Percentiles rank a stretch among this genome's conserved stretches.
These are phyloP conservation scores for Micronycteris hirsuta DNA, from an alignment of 2,113 vertebrate genomes.

Conservation along the genomic window DNA sequence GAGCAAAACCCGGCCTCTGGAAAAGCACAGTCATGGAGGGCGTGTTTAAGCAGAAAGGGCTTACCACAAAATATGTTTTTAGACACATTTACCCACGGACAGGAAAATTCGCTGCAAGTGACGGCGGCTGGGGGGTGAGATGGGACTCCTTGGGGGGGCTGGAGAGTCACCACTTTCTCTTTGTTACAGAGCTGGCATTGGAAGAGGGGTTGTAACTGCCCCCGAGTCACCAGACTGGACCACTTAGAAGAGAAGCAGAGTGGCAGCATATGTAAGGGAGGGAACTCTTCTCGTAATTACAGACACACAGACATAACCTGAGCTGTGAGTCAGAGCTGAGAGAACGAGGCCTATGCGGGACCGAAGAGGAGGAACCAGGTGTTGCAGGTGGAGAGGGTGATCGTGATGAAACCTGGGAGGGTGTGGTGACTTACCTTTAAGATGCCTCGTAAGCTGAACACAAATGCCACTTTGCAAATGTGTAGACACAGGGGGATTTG, in stretches of 20 bases:
- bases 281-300: neutral
- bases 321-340: neutral
- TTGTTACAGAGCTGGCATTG: neutral
- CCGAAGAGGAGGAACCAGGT: fast-evolving
- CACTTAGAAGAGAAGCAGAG: neutral
- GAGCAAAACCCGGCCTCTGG: neutral
- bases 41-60: neutral
- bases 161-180: neutral
- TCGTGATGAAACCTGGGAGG: neutral
- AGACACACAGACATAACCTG: neutral
- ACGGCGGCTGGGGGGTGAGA: neutral
- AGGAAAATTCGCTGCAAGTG: neutral
- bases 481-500: neutral
- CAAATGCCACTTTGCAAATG: neutral
- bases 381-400: no score
- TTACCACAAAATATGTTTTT: neutral
- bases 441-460: neutral
- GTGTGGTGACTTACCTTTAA: neutral
- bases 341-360: neutral
- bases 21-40: neutral
- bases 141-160: neutral
- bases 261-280: neutral
- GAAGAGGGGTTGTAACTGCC: no score
- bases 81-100: neutral
- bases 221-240: neutral